A percentile compares a stretch with the other conserved stretches of the same genome.
Evolutionary conservation across 2,797 vertebrate genomes (phyloP).

Genomic region (Kryptopterus vitreolus): DNA sequence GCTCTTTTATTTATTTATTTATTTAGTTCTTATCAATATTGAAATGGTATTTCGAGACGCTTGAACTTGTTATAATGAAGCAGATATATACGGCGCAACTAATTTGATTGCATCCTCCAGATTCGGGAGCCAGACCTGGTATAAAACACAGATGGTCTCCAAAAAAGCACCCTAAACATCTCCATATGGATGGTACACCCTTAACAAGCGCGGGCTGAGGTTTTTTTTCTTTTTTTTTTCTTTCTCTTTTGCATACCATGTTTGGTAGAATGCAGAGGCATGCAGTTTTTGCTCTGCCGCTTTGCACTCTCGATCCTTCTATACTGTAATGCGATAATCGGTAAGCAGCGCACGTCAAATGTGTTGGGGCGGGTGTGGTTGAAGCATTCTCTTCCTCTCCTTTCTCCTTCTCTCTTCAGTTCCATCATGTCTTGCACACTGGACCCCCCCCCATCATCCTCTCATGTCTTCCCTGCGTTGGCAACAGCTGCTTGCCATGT

Average conservation of each 20-base stretch:
- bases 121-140: conserved; percentile 53
- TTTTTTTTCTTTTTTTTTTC: conserved; percentile 3
- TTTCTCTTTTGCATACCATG: conserved; percentile 53
- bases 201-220: conserved; percentile 50
- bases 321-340: conserved; percentile 33
- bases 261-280: conserved; percentile 53
- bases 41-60: conserved; percentile 58
- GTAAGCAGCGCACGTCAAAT: conserved; percentile 15
- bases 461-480: conserved; percentile 76
- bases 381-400: background rate
- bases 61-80: conserved; percentile 59
- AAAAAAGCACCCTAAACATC: conserved; percentile 51
- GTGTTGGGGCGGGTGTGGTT: too few species aligned
- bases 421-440: conserved; percentile 29
- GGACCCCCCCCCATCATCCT: conserved; percentile 62
- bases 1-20: background rate
- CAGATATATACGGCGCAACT: conserved; percentile 51
- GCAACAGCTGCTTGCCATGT: conserved; percentile 97
- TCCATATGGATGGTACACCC: conserved; percentile 58
- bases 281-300: conserved; percentile 9
- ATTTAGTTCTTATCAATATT: conserved; percentile 51
- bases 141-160: conserved; percentile 61
- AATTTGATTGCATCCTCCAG: conserved; percentile 61
- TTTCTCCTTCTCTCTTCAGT: conserved; percentile 18
- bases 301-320: conserved; percentile 41